A percentile compares a stretch with the other conserved stretches of the same genome.
phyloP scores from a whole-genome alignment of 2,113 vertebrate genomes.

The Casuarius casuarius region DNA sequence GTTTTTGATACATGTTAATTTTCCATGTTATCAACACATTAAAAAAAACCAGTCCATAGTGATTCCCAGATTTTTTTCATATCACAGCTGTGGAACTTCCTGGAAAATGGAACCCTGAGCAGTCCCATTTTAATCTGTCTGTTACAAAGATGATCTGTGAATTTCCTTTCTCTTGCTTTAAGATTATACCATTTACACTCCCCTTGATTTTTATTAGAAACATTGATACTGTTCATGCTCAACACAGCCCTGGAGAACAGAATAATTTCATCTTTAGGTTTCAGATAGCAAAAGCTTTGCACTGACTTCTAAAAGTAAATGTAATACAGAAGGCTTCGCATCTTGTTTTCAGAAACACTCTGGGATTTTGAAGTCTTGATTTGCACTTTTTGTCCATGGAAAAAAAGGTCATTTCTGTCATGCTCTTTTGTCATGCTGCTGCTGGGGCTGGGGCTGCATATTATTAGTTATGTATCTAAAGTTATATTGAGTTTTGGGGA shows the following conservation, averaged over 20 bases:
- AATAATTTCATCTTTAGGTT: not conserved
- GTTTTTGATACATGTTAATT: not conserved
- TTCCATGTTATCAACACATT: not conserved
- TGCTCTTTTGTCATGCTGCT: not conserved
- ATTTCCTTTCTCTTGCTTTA: not conserved
- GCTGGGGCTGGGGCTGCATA: not conserved
- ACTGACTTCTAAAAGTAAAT: not conserved
- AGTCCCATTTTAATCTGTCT: not conserved
- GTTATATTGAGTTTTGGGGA: not conserved
- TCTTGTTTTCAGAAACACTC: not conserved
- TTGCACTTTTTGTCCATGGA: not conserved
- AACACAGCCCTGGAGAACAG: not conserved
- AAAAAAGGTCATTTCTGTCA: not conserved
- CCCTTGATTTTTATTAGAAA: not conserved
- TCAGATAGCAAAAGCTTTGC: not conserved
- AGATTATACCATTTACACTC: not conserved
- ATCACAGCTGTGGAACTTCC: not conserved
- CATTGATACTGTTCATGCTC: not conserved
- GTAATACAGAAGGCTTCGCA: not conserved
- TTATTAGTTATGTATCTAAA: not conserved
- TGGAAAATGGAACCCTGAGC: not conserved
- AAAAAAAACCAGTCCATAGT: not conserved
- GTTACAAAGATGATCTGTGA: not conserved
- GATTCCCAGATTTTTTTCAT: not conserved
- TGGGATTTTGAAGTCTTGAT: not conserved